Base-by-base conservation (phyloP, 2,113 vertebrate species). In the Mormyrus lacerda region DNA sequence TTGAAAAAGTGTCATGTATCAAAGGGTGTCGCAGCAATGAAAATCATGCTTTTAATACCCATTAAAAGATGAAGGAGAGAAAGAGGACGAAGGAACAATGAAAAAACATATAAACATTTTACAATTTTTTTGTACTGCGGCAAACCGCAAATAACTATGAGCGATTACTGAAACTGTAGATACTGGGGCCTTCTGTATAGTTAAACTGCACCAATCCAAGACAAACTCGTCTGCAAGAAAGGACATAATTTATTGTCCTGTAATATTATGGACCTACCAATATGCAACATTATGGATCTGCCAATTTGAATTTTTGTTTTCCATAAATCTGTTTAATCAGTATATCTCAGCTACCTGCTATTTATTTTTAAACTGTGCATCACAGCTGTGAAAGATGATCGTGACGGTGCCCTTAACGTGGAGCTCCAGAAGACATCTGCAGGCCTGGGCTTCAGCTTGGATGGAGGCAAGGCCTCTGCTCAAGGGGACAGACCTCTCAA, bases 381-480 rank as follows among this genome's bases (percentile, higher is more conserved):
- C 39, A 88, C 92, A 97, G 96, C 92, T 89, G 91, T 93, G 92
- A 92, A 94, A 31, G 82, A 92, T 15, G 94, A 95, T 87, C 92
- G 94, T 48, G 95, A 90, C 0, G 95, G 96, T 1, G 95, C 95
- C 1, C 45, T 98, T 79, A 96, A 90, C 0, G 94, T 98, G 51
- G 97, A 98, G 94, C 96, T 98, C 90, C 91, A 96, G 91, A 99
- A 99, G 95, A 97, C 97, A 0, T 96, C 97, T 35, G 96, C 97
- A 27, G 97, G 97, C 55, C 94, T 99, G 91, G 98, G 98, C 39
- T 95, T 99, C 93, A 98, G 96, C 91, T 96, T 98, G 17, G 97
- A 98, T 31, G 97, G 97, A 87, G 97, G 97, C 19, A 97, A 95
- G 85, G 95, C 96, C 9, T 97, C 97, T 0, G 92, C 95, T 92